Evolutionary conservation across 2,797 vertebrate species (phyloP).

Genomic region (Coregonus ussuriensis): DNA sequence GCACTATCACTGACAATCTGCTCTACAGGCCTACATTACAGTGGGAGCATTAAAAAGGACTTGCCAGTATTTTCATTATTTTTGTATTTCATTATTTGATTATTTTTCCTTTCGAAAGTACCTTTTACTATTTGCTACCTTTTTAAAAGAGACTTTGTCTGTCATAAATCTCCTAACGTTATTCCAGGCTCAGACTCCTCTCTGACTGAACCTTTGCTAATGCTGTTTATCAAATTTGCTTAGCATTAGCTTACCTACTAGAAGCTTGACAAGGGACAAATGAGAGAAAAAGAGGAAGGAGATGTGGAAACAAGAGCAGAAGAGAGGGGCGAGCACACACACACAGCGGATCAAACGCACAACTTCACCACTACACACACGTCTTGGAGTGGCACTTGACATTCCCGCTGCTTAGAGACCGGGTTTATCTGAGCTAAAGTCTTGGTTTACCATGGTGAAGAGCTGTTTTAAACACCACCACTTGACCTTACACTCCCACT

Average conservation of each 20-base stretch:
- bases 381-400: background rate
- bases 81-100: too few relatives aligned
- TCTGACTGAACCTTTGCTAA: background rate
- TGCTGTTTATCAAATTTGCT: background rate
- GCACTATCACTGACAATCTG: too few relatives aligned
- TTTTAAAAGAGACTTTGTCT: too few relatives aligned
- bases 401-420: background rate
- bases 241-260: background rate
- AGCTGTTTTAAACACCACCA: conserved; percentile 9
- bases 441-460: background rate
- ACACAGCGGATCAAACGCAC: background rate
- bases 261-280: background rate
- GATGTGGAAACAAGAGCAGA: background rate
- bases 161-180: too few relatives aligned
- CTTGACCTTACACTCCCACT: conserved; percentile 5
- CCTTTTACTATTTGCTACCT: too few relatives aligned
- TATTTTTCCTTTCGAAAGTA: too few relatives aligned
- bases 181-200: too few relatives aligned
- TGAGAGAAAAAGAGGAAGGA: background rate
- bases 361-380: background rate
- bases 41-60: too few relatives aligned
- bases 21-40: too few relatives aligned
- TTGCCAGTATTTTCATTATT: too few relatives aligned
- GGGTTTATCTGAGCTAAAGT: background rate
- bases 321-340: background rate